Evolutionary conservation across 2,888 invertebrate genomes (phyloP).

Genomic region (Rosalia funebris): DNA sequence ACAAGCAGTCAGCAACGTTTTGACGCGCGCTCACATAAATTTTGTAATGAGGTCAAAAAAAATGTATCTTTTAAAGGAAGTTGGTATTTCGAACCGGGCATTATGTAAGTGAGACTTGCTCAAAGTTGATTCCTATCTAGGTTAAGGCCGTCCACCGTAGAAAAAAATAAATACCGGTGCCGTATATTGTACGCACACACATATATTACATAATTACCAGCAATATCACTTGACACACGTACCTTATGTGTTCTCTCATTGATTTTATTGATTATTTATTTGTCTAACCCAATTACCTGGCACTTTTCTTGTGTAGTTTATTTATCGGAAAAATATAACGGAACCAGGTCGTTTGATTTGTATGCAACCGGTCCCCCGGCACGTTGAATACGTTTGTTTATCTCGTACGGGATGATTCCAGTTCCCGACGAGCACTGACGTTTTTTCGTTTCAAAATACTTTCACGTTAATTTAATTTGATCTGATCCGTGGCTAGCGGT

Average conservation of each 20-base stretch:
- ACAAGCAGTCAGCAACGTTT: constrained; percentile 26
- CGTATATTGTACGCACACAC: constrained; percentile 16
- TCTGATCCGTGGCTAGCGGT: no score
- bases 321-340: constrained; percentile 21
- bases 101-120: constrained; percentile 56
- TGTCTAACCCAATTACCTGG: constrained; percentile 38
- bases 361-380: constrained; percentile 20
- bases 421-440: no score
- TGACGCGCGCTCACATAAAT: constrained; percentile 43
- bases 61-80: constrained; percentile 57
- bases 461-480: no score
- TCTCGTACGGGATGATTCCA: no score
- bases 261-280: constrained; percentile 37
- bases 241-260: constrained; percentile 27
- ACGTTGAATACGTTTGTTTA: constrained; percentile 9
- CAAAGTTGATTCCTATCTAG: constrained; percentile 56
- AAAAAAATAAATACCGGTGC: constrained; percentile 37
- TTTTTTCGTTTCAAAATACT: no score
- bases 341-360: constrained; percentile 30
- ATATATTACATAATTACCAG: constrained; percentile 24
- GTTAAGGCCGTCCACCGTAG: constrained; percentile 56
- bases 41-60: constrained; percentile 50
- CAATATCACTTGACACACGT: constrained; percentile 24
- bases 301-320: constrained; percentile 33
- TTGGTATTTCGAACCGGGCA: constrained; percentile 56